Conservation (phyloP, 2,113 vertebrate species). For the Cyanoliseus patagonus region DNA sequence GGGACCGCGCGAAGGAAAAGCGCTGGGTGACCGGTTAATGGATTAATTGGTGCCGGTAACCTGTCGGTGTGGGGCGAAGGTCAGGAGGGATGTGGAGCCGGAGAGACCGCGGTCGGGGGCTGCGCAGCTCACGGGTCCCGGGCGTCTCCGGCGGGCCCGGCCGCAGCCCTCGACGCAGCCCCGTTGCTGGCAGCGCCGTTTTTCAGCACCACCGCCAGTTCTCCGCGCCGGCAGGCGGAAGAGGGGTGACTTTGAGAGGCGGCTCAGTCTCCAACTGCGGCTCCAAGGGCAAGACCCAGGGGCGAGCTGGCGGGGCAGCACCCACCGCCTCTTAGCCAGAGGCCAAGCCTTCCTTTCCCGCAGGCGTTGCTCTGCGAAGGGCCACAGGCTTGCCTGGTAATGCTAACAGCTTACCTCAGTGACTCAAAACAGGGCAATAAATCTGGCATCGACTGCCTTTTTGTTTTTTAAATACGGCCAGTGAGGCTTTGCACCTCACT, state of each 20-base stretch:
- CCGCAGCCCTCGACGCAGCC: neutral
- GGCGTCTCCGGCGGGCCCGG: neutral
- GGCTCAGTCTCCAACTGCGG: neutral
- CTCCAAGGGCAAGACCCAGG: neutral
- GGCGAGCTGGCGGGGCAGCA: neutral
- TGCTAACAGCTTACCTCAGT: fast-evolving
- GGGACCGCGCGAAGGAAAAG: neutral
- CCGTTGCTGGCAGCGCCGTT: neutral
- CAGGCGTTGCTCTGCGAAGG: neutral
- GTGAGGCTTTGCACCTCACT: neutral
- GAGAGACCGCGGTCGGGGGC: neutral
- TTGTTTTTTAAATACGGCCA: neutral
- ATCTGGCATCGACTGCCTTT: neutral
- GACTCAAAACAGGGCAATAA: neutral
- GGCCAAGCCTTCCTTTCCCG: neutral
- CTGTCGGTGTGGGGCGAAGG: neutral
- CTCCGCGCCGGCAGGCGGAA: neutral
- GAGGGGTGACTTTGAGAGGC: neutral
- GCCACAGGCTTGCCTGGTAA: neutral
- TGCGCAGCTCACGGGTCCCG: neutral
- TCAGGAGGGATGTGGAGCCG: neutral
- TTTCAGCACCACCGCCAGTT: conserved; percentile 66
- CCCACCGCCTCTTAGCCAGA: neutral
- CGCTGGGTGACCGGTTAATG: neutral
- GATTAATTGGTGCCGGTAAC: neutral